Evolutionary conservation across 2,797 vertebrate species (phyloP).

Genomic region (Spondyliosoma cantharus): DNA sequence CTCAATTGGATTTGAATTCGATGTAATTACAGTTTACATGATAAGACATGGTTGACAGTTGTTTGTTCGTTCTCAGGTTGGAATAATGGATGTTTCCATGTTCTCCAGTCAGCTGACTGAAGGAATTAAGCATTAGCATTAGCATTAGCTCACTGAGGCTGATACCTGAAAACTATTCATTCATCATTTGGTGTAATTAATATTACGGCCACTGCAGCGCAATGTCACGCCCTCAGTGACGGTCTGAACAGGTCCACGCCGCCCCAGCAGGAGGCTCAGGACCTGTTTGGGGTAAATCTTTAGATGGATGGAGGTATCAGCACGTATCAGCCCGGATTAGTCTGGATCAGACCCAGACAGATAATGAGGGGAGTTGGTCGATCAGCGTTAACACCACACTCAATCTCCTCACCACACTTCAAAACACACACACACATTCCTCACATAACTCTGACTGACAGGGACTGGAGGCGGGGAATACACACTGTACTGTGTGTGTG

Average conservation of each 20-base stretch:
- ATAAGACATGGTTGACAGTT: too few relatives aligned
- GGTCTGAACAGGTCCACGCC: neutral
- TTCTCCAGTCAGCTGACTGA: too few relatives aligned
- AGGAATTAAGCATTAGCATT: too few relatives aligned
- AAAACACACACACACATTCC: slow-evolving; percentile 55
- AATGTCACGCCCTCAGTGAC: too few relatives aligned
- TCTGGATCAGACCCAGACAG: slow-evolving; percentile 55
- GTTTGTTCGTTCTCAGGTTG: too few relatives aligned
- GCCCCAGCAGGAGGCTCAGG: neutral
- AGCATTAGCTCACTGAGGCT: too few relatives aligned
- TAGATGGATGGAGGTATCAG: slow-evolving; percentile 26
- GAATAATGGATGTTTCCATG: too few relatives aligned
- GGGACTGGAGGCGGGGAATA: neutral
- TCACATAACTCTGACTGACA: slow-evolving; percentile 48
- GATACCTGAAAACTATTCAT: too few relatives aligned
- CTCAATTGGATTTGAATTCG: too few relatives aligned
- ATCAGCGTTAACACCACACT: slow-evolving; percentile 32
- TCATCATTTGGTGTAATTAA: too few relatives aligned
- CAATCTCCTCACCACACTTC: slow-evolving; percentile 4
- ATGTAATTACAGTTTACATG: too few relatives aligned
- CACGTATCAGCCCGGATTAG: slow-evolving; percentile 17
- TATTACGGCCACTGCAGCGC: neutral
- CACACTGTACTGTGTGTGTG: slow-evolving; percentile 9
- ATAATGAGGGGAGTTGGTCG: slow-evolving; percentile 59
- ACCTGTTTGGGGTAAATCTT: neutral